Evolutionary conservation across 2,113 vertebrate species (phyloP), one percentile per base, ranked within the genome.

Genomic region (Cinclus cinclus): DNA sequence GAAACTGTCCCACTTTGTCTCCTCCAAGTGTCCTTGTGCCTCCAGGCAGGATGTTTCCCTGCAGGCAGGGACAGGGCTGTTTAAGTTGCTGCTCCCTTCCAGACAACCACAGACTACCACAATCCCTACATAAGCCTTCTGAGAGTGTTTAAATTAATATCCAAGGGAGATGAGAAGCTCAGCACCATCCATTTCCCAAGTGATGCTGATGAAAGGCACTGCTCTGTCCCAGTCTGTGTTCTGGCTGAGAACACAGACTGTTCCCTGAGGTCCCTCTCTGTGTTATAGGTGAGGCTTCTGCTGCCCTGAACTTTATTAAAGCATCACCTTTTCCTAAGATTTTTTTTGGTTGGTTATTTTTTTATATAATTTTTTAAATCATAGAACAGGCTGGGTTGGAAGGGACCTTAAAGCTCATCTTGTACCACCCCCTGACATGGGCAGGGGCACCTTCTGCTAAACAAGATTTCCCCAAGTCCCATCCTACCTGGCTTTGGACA

Each of bases 81-180:
- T 88, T 4, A 14, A 84, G 11, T n/a, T 3, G 1, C 68, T 21
- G 39, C 64, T 91, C 59, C 35, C 31, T 89, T 46, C 53, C 46
- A 41, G 75, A 15, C 10, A 2, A 5, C 44, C 6, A 20, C 58
- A 23, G 75, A 15, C 11, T 2, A 5, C 41, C 7, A 23, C 59
- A 23, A n/a, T 31, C 47, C 44, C 53, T 79, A 39, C 0, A 0
- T 8, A 11, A 64, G 6, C 13, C 35, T 74, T 37, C 1, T 0
- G 5, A 58, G 12, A 21, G 35, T 1, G 27, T 41, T 69, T 76
- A 11, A 76, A 46, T 58, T 28, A 13, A 44, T 17, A 11, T 46
- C 63, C 53, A n/a, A 69, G 46, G 37, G 50, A 70, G 56, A 18
- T 3, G 9, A 19, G 22, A 23, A 73, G 30, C 70, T 79, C 81